phyloP scores from a whole-genome alignment of 2,797 vertebrate species.

The Typhlichthys eigenmanni region DNA sequence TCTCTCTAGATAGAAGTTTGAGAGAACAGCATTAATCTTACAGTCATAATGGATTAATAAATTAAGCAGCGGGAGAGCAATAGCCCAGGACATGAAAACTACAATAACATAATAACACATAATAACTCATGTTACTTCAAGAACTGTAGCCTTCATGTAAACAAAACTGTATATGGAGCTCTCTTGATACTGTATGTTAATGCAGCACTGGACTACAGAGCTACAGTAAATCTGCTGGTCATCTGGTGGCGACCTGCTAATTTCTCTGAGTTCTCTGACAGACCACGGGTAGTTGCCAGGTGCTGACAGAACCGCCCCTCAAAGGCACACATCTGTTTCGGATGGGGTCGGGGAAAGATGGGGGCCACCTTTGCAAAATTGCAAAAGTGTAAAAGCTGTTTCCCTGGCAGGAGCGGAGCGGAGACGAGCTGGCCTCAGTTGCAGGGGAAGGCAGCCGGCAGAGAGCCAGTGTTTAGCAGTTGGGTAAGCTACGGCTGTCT shows the following conservation, averaged over 20 bases:
- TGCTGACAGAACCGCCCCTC: conserved; percentile 68
- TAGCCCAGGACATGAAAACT: too few relatives aligned
- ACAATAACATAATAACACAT: conserved; percentile 1
- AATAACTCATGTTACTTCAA: not conserved
- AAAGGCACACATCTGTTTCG: conserved; percentile 82
- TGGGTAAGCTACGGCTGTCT: conserved; percentile 84
- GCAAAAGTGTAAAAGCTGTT: conserved; percentile 78
- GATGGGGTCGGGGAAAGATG: conserved; percentile 52
- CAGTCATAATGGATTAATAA: too few relatives aligned
- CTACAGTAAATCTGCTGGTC: conserved; percentile 43
- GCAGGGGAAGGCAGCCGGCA: conserved; percentile 82
- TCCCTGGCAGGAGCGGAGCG: conserved; percentile 68
- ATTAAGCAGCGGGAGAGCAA: too few relatives aligned
- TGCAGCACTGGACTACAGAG: conserved; percentile 27
- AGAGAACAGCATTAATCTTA: too few relatives aligned
- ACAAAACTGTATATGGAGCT: not conserved
- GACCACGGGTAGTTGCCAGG: conserved; percentile 75
- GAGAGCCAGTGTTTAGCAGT: conserved; percentile 86
- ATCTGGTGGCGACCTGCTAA: conserved; percentile 59
- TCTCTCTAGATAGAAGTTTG: too few relatives aligned
- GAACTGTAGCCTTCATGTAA: too few relatives aligned
- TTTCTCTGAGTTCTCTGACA: conserved; percentile 78
- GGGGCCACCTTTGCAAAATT: conserved; percentile 66
- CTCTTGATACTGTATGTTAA: conserved; percentile 1
- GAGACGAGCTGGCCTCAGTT: conserved; percentile 83